Base-by-base conservation (phyloP, 2,888 invertebrate genomes). In the Ophioninae sp. region DNA sequence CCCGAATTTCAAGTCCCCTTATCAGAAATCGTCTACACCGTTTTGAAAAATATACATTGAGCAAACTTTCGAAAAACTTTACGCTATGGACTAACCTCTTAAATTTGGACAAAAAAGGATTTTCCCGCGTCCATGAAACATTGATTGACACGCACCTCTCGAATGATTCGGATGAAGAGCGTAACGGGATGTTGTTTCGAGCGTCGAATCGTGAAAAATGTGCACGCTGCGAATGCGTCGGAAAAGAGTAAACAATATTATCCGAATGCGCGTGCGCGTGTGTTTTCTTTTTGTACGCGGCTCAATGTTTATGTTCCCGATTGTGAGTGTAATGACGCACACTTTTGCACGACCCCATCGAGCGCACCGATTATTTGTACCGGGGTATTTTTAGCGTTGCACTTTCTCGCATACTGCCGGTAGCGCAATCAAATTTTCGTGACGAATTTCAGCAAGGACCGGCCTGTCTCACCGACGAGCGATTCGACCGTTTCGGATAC, bases 361-460 rank as follows among this genome's bases (percentile, higher is more conserved):
- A 51, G 13, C 58, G 74, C 83, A 81, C 80, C 23, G 41, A 82
- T 44, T n/a, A 10, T 77, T 44, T 37, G 9, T 74, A 59, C 22
- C 13, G 10, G 30, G 74, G 64, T 73, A 41, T 67, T 10, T 39
- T 23, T 17, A 23, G 6, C 13, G 10, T 51, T 13, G 13, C 63
- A 37, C 44, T 56, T 69, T 68, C 63, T 63, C 23, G 37, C 22
- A 6, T 23, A 63, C 22, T 30, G 10, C 17, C n/a, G n/a, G 13
- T 2, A 9, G 44, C 44, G 13, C 13, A 23, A 56, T 69, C 30
- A 23, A 69, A 44, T 61, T 8, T 59, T 37, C n/a, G 44, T 74
- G n/a, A 56, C 10, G 58, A 79, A 87, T 90, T 92, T 84, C 91
- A 95, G 95, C 94, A 95, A 95, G 94, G 95, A 95, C 94, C 92